These are phyloP conservation scores for Monochamus alternatus DNA, from an alignment of 2,888 invertebrate genomes.

Conservation along the genomic window DNA sequence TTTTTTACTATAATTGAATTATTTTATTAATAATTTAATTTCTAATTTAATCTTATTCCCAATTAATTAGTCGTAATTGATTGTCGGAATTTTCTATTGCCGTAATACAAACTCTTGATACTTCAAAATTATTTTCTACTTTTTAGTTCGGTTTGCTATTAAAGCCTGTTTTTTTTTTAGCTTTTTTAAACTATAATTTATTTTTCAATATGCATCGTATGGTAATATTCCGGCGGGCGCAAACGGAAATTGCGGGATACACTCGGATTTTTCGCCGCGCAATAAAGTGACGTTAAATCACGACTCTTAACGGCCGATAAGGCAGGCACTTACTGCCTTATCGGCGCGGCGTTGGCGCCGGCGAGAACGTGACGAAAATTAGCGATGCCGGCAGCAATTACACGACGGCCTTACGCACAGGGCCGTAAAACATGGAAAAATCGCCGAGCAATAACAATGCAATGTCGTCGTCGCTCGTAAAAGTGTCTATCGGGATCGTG, in stretches of 20 bases:
- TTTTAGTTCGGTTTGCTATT: no score
- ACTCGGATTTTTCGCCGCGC: neutral
- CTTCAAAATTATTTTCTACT: no score
- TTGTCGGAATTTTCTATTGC: no score
- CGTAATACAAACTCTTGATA: no score
- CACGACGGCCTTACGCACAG: neutral
- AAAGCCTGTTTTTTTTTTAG: no score
- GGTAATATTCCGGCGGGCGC: neutral
- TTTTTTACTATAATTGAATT: no score
- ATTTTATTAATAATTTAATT: no score
- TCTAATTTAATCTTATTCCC: no score
- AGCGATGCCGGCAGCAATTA: neutral
- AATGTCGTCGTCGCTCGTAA: neutral
- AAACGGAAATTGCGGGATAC: conserved; percentile 40
- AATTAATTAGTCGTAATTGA: no score
- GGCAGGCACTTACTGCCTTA: neutral
- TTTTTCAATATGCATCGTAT: no score
- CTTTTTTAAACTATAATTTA: no score
- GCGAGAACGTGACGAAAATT: neutral
- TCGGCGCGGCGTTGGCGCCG: neutral
- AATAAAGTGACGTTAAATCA: neutral
- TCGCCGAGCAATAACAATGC: neutral
- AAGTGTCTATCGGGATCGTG: neutral
- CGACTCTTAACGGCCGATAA: neutral
- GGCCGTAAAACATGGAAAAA: neutral